Evolutionary conservation across 2,888 invertebrate genomes (phyloP).

Genomic region (Anthrax anthrax): DNA sequence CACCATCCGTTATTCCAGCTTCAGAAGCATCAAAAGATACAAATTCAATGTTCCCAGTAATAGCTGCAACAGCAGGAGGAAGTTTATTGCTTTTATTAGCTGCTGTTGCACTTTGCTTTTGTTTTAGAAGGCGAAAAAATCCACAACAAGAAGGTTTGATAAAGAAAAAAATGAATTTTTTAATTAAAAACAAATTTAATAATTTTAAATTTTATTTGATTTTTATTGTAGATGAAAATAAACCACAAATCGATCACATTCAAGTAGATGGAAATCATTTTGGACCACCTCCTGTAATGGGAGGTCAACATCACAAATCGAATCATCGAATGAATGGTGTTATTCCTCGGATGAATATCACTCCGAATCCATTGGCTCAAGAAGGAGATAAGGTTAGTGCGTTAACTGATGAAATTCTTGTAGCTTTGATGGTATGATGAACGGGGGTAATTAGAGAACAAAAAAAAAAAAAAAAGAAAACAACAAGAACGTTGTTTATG

Average conservation of each 20-base stretch:
- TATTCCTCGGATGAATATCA: slow-evolving; percentile 33
- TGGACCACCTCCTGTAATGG: slow-evolving; percentile 12
- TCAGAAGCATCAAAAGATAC: slow-evolving; percentile 19
- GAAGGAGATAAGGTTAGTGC: slow-evolving; percentile 29
- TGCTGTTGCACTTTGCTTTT: slow-evolving; percentile 26
- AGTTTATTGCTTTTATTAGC: slow-evolving; percentile 26
- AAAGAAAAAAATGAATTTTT: too few relatives aligned
- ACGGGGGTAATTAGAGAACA: too few relatives aligned
- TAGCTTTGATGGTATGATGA: too few relatives aligned
- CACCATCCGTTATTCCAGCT: slow-evolving; percentile 20
- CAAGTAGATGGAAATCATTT: slow-evolving; percentile 31
- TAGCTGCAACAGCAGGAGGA: slow-evolving; percentile 30
- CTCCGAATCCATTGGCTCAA: slow-evolving; percentile 32
- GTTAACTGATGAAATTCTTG: background rate
- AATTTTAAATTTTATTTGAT: background rate
- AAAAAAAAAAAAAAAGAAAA: too few relatives aligned
- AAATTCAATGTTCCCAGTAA: slow-evolving; percentile 26
- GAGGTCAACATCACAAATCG: slow-evolving; percentile 21
- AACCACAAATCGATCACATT: slow-evolving; percentile 33
- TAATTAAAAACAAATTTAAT: slow-evolving; percentile 1
- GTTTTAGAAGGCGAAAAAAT: slow-evolving; percentile 25
- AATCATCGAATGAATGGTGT: slow-evolving; percentile 29
- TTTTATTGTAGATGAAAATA: slow-evolving; percentile 25
- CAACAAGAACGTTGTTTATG: too few relatives aligned
- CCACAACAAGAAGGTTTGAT: slow-evolving; percentile 29